Percentiles rank a stretch among this genome's conserved stretches.
phyloP scores from a whole-genome alignment of 2,113 vertebrate species.

The Plectropomus leopardus region DNA sequence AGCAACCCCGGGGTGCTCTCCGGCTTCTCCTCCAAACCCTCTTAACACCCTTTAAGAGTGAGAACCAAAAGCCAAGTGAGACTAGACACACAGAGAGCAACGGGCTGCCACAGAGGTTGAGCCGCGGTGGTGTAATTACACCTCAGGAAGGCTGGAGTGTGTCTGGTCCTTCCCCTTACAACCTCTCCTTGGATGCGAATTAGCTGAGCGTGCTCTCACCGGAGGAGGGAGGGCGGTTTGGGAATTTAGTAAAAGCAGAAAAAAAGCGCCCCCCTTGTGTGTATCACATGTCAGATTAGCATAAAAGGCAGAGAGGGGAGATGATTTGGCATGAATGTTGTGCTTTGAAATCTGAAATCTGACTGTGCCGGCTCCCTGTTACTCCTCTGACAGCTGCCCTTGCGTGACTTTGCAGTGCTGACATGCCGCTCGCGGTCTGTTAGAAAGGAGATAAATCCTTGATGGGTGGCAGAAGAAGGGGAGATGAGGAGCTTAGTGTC shows the following conservation, averaged over 20 bases:
- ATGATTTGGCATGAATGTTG: conserved; percentile 65
- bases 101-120: conserved; percentile 51
- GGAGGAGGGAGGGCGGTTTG: background rate
- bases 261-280: background rate
- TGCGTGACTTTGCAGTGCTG: conserved; percentile 70
- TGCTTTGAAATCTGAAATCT: conserved; percentile 74
- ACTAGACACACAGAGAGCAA: conserved; percentile 13
- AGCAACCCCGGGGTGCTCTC: background rate
- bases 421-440: conserved; percentile 60
- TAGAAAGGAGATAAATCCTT: conserved; percentile 71
- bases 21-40: background rate
- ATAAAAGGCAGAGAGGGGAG: conserved; percentile 43
- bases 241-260: conserved; percentile 15
- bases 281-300: conserved; percentile 76
- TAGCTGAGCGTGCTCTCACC: conserved; percentile 28
- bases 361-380: conserved; percentile 38
- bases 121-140: conserved; percentile 59
- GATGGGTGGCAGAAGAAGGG: conserved; percentile 67
- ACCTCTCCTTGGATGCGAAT: conserved; percentile 42
- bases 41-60: conserved; percentile 18
- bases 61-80: conserved; percentile 26
- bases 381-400: conserved; percentile 68
- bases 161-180: conserved; percentile 50
- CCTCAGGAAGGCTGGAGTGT: conserved; percentile 43
- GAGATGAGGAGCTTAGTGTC: conserved; percentile 72